Evolutionary conservation across 1,140 invertebrate genomes (phyloP).

Genomic region (Drosophila repleta): DNA sequence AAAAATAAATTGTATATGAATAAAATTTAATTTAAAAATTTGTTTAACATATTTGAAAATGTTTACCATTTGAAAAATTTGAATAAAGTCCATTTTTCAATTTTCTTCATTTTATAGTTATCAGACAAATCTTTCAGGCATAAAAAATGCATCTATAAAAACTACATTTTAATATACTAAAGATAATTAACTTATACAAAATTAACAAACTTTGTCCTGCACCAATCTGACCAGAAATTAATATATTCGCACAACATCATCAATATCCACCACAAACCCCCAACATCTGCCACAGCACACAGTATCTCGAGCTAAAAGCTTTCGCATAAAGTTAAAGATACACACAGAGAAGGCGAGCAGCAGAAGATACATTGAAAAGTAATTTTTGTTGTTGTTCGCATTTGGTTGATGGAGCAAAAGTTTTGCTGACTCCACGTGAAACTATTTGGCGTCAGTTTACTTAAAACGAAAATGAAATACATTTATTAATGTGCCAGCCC

Average conservation of each 20-base stretch:
- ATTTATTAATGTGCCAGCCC: conserved; percentile 52
- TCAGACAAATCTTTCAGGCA: too few species aligned
- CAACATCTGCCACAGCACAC: neutral
- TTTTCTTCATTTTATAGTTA: too few species aligned
- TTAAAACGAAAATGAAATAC: conserved; percentile 58
- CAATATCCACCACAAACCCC: too few species aligned
- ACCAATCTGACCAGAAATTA: neutral
- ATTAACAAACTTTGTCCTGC: too few species aligned
- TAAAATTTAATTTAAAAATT: too few species aligned
- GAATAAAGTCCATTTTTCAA: too few species aligned
- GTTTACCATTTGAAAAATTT: too few species aligned
- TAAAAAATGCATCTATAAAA: too few species aligned
- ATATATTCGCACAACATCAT: neutral
- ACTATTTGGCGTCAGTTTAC: conserved; percentile 53
- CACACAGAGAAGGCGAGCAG: conserved; percentile 13
- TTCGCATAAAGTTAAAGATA: conserved; percentile 31
- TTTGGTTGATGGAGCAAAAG: conserved; percentile 46
- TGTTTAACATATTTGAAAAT: too few species aligned
- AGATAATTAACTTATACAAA: too few species aligned
- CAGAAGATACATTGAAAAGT: conserved; percentile 42
- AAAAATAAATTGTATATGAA: too few species aligned
- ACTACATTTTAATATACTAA: too few species aligned
- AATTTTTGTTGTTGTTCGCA: conserved; percentile 25
- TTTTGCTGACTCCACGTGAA: conserved; percentile 54
- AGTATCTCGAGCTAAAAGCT: conserved; percentile 20